Evolutionary conservation across 1,140 invertebrate species (phyloP), one percentile per base, ranked within the genome.

Genomic region (Drosophila tani): DNA sequence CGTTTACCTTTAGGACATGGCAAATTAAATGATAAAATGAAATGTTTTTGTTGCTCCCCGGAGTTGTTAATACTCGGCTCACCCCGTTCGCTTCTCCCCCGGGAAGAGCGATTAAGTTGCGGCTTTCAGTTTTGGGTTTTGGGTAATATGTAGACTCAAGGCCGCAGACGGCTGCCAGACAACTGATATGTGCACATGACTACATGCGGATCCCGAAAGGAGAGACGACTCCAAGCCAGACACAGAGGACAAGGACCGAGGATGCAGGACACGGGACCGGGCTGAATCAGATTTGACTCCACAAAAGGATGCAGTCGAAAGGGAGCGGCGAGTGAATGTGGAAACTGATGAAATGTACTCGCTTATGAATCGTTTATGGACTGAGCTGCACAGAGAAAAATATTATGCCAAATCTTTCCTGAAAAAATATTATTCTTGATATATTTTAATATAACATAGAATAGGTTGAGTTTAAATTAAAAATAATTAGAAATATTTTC

Each of bases 121-220:
- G 84, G 84, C 85, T 88, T 88, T 81, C 69, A 81, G 83, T 80
- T 82, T 80, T 73, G 55, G 80, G 73, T 65, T 62, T 49, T 63
- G 47, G 49, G 67, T 46, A 41, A 53, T n/a, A 53, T 35, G 67
- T 38, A 29, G 64, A 75, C 71, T 90, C 85, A 90, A 90, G 85
- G 85, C 84, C 88, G 84, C 88, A 91, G 88, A 91, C 88, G 84
- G 71, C 88, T 91, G 88, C 81, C 90, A 91, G 90, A 91, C 88
- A 86, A 84, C 88, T 91, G 88, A 91, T 91, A 91, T 91, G 86
- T 83, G 69, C 86, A 91, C 81, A 87, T 87, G 87, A 88, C 56
- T 78, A 74, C 83, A 82, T 79, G 66, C 59, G 73, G 74, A 76
- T 82, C 68, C 49, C 63, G 17, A 73, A 57, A 75, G 71, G 62